Percentiles rank a stretch among this genome's conserved stretches.
Evolutionary conservation across 2,113 vertebrate genomes (phyloP).

Genomic region (Festucalex cinctus): DNA sequence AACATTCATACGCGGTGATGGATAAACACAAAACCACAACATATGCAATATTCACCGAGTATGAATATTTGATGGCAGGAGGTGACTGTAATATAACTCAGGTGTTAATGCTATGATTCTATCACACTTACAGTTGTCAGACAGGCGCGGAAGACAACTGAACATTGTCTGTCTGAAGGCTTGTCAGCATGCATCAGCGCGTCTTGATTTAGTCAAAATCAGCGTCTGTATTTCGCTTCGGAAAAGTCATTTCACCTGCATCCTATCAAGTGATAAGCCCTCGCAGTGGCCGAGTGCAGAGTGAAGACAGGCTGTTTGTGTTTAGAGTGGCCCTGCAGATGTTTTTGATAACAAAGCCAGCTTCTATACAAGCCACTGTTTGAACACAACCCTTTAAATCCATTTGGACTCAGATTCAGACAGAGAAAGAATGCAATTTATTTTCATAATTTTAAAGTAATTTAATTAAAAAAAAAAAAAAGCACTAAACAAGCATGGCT

Average conservation of each 20-base stretch:
- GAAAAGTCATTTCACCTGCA: background rate
- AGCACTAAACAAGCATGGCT: background rate
- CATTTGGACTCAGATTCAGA: too few species aligned
- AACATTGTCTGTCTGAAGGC: slow-evolving; percentile 15
- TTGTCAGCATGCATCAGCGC: slow-evolving; percentile 21
- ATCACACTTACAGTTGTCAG: slow-evolving; percentile 25
- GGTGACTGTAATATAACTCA: slow-evolving; percentile 28
- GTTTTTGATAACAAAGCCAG: slow-evolving; percentile 8
- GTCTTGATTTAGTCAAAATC: slow-evolving; percentile 9
- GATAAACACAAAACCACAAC: slow-evolving; percentile 33
- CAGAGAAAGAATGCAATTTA: too few species aligned
- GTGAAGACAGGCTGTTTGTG: background rate
- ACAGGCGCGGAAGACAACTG: slow-evolving; percentile 10
- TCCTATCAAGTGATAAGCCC: background rate
- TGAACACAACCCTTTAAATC: too few species aligned
- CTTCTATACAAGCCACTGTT: background rate
- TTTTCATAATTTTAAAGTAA: too few species aligned
- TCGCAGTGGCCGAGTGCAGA: slow-evolving; percentile 5
- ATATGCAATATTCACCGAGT: slow-evolving; percentile 40
- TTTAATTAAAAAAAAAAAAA: background rate
- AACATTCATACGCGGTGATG: slow-evolving; percentile 25
- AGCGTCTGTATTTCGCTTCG: background rate
- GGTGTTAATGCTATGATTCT: slow-evolving; percentile 20
- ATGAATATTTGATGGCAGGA: slow-evolving; percentile 42
- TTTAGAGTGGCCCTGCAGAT: background rate